Conservation (phyloP, 1,140 invertebrate species). For the Diachasmimorpha longicaudata region DNA sequence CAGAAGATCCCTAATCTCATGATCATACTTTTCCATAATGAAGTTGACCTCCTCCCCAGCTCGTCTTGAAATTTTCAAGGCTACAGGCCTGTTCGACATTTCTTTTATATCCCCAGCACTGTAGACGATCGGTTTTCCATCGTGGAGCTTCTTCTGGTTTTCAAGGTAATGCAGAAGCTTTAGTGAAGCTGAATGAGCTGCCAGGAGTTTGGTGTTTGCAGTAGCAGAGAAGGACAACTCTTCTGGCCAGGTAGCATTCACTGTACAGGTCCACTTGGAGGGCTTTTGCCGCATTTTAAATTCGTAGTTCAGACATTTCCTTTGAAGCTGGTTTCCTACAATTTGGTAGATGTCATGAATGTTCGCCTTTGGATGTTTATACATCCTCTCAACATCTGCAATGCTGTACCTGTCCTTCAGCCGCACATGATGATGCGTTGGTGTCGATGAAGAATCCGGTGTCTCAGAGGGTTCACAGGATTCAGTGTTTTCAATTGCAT, state of each 20-base stretch:
- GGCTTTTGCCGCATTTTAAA: background rate
- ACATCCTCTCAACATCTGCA: constrained; percentile 39
- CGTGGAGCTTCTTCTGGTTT: constrained; percentile 29
- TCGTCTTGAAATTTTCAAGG: constrained; percentile 33
- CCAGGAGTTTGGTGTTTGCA: constrained; percentile 34
- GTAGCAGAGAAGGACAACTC: constrained; percentile 33
- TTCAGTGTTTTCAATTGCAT: background rate
- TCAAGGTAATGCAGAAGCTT: constrained; percentile 48
- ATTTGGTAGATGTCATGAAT: constrained; percentile 33
- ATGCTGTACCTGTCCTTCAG: constrained; percentile 2
- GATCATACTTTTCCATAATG: constrained; percentile 39
- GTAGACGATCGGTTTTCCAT: constrained; percentile 36
- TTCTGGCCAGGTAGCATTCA: constrained; percentile 48
- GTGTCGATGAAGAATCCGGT: background rate
- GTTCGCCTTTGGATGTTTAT: constrained; percentile 22
- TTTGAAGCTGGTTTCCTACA: constrained; percentile 32
- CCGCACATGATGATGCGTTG: background rate
- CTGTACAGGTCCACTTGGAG: constrained; percentile 30
- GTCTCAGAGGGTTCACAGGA: background rate
- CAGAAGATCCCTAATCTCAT: constrained; percentile 24
- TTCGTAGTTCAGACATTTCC: background rate
- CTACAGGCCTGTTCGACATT: background rate
- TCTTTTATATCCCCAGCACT: constrained; percentile 1
- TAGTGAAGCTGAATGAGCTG: constrained; percentile 31
- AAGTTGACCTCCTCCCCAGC: constrained; percentile 30